Evolutionary conservation across 2,113 vertebrate genomes (phyloP), one percentile per base, ranked within the genome.

Genomic region (Agapornis roseicollis): DNA sequence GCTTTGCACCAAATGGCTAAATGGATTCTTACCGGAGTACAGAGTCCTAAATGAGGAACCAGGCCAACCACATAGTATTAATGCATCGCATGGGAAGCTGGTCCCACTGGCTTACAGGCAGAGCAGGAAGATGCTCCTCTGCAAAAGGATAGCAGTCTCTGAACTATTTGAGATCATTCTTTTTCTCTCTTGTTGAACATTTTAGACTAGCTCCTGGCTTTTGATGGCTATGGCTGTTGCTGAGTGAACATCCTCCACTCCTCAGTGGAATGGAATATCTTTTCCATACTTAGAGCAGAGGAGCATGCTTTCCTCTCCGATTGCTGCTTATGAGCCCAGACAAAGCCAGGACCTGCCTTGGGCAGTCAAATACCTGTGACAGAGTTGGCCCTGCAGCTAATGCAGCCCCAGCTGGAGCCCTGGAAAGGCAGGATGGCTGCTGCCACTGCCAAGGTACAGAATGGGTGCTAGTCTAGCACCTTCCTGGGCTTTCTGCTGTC

Each of bases 71-170:
- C 17, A 29, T 3, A 35, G 2, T 11, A 50, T 27, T 42, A 33
- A 11, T 0, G 0, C 10, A 60, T 7, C 20, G 33, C 2, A 0
- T 10, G 9, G 46, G 58, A 76, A 71, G 5, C 50, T 35, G 53
- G 27, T 82, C 28, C 25, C 11, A 6, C 16, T 7, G 17, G 65
- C 22, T 23, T 5, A 28, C 13, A 55, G 39, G 41, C 10, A 87
- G 39, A 20, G 33, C 41, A 76, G 41, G 33, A 13, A 9, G 8
- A 20, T 76, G 55, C 39, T 65, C 22, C 18, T 64, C 33, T 53
- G 33, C 10, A 0, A n/a, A 60, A 83, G 17, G 10, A 0, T n/a
- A n/a, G 19, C 41, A 46, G 23, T 6, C 22, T 9, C 61, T 61
- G 41, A 78, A 31, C 27, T 14, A 11, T 37, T 18, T 39, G 24